Base-by-base conservation (phyloP, 1,140 invertebrate genomes). In the Lordiphosa collinella region DNA sequence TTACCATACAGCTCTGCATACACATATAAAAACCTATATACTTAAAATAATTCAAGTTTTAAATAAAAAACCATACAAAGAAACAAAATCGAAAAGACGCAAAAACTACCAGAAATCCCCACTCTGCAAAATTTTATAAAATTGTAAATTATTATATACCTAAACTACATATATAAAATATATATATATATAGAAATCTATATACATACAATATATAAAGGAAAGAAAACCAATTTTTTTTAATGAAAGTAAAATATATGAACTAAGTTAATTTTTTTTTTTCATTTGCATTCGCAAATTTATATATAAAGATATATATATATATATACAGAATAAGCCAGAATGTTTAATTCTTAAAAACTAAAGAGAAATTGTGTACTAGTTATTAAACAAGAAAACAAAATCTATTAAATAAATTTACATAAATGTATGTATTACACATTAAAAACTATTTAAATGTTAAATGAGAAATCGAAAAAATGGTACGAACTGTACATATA, bases 101-200 rank as follows among this genome's bases (percentile, higher is more conserved):
- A 60, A 49, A 48, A 36, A 16, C 16, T 34, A 40, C 49, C 4
- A 52, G 18, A 25, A 12, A 60, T 53, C 22, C 32, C 8, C 38
- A 54, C 43, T 32, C 22, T 34, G 36, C 12, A 18, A 65, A 60
- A 60, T 65, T 65, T 65, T 65, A 60, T 65, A 65, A 65, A 65
- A 65, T 65, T 65, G 56, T 65, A 65, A 65, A 65, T 65, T 58
- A 62, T 59, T 64, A 22, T 36, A 36, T 36, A 51, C 35, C 13
- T 37, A 47, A 29, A 29, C 18, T 47, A 48, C 8, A 32, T 16
- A 41, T 12, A n/a, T n/a, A n/a, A n/a, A n/a, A n/a, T n/a, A n/a
- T n/a, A n/a, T n/a, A 18, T n/a, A 49, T 11, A 46, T 36, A 38
- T 59, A 47, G 12, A 49, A 32, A 46, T 41, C 35, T 40, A 61